phyloP scores from a whole-genome alignment of 2,113 vertebrate genomes.

The Cacatua alba region DNA sequence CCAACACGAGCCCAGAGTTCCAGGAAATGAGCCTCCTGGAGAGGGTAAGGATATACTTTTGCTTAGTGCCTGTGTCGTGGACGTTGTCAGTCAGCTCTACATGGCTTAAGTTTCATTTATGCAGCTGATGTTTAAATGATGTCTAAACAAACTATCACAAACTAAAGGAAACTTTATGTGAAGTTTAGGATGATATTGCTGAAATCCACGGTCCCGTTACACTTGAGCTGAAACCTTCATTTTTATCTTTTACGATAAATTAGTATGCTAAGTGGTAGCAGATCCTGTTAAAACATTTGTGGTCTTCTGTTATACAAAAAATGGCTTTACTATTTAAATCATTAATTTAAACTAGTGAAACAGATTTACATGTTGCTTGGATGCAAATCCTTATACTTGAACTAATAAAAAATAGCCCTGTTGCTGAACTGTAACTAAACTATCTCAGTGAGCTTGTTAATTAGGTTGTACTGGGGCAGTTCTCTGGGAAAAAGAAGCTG shows the following conservation, averaged over 20 bases:
- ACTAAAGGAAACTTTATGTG: neutral
- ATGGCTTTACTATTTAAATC: neutral
- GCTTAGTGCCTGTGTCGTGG: fast-evolving
- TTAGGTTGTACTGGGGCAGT: neutral
- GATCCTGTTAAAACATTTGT: neutral
- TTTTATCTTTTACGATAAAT: neutral
- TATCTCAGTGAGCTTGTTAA: neutral
- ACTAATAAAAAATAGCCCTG: neutral
- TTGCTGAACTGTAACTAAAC: neutral
- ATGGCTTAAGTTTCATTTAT: neutral
- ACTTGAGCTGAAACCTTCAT: neutral
- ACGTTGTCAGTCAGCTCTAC: neutral
- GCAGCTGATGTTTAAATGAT: neutral
- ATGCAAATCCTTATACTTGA: neutral
- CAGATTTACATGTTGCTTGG: neutral
- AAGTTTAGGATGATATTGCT: neutral
- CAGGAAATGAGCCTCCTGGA: slow-evolving; percentile 96
- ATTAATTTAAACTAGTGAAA: neutral
- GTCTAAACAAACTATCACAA: neutral
- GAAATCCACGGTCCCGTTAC: neutral
- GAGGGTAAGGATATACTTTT: slow-evolving; percentile 79
- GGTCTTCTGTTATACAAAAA: neutral
- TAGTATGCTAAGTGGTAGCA: neutral
- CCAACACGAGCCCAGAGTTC: slow-evolving; percentile 96
- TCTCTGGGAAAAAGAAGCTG: neutral